A percentile compares a stretch with the other conserved stretches of the same genome.
These are phyloP conservation scores for Pachyuromys duprasi DNA, from an alignment of 2,797 vertebrate species.

Conservation along the genomic window DNA sequence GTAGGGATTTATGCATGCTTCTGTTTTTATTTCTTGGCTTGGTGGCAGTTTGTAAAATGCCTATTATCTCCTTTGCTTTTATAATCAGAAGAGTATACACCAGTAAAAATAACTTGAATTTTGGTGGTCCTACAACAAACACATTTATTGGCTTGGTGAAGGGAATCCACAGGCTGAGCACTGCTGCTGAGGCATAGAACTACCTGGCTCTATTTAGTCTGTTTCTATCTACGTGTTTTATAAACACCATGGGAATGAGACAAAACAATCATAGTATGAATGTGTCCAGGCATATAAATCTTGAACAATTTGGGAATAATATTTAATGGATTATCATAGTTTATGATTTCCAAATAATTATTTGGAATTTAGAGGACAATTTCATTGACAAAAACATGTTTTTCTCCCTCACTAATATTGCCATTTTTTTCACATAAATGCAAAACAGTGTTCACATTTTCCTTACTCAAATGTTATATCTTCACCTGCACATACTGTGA, in stretches of 20 bases:
- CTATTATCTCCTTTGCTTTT: background rate
- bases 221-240: constrained; percentile 82
- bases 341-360: constrained; percentile 65
- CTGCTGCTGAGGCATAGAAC: background rate
- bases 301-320: constrained; percentile 46
- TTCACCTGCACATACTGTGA: background rate
- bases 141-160: background rate
- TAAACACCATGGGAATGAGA: constrained; percentile 82
- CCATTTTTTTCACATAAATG: background rate
- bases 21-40: background rate
- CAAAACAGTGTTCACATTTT: background rate
- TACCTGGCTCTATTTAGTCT: constrained; percentile 86
- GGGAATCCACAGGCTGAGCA: background rate
- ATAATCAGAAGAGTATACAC: background rate
- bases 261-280: constrained; percentile 86
- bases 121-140: background rate
- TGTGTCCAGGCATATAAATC: constrained; percentile 74
- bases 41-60: background rate
- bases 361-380: constrained; percentile 32
- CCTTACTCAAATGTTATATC: accelerated
- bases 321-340: constrained; percentile 61
- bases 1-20: background rate
- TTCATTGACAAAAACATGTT: background rate
- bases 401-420: background rate
- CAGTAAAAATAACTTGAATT: background rate